Conservation (phyloP, 1,140 invertebrate genomes). For the Zaprionus camerounensis region DNA sequence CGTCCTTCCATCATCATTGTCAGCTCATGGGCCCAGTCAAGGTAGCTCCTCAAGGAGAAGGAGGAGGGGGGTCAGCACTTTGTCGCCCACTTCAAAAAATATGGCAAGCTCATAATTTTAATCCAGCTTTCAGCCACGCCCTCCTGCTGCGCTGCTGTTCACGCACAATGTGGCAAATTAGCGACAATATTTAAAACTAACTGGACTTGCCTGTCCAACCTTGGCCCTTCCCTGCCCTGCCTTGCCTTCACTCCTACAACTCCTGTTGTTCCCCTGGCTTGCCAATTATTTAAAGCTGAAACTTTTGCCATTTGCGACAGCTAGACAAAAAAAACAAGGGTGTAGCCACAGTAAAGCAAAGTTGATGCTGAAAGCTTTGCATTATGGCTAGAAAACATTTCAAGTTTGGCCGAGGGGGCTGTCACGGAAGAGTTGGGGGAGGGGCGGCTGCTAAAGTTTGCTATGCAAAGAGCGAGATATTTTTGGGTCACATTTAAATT, state of each 20-base stretch:
- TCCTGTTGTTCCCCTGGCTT: conserved; percentile 25
- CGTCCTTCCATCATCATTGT: conserved; percentile 39
- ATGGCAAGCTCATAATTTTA: conserved; percentile 80
- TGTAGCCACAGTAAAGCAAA: conserved; percentile 48
- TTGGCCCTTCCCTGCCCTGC: conserved; percentile 1
- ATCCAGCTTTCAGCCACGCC: conserved; percentile 63
- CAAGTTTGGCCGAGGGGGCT: conserved; percentile 21
- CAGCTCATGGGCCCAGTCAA: conserved; percentile 19
- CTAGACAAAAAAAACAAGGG: conserved; percentile 47
- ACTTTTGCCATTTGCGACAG: conserved; percentile 70
- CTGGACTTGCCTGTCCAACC: conserved; percentile 46
- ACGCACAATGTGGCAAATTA: conserved; percentile 81
- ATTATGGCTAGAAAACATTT: conserved; percentile 75
- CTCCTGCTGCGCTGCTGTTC: conserved; percentile 33
- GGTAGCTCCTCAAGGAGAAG: neutral
- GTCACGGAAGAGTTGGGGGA: too few relatives aligned
- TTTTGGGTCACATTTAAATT: conserved; percentile 68
- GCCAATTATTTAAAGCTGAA: conserved; percentile 78
- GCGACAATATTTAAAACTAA: conserved; percentile 82
- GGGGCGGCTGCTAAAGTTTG: conserved; percentile 1
- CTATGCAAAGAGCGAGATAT: conserved; percentile 55
- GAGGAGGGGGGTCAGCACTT: conserved; percentile 14
- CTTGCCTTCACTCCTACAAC: neutral
- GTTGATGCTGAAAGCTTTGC: conserved; percentile 65
- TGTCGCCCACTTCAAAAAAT: conserved; percentile 74